Conservation (phyloP, 23 tunicate species). For the Botrylloides violaceus region DNA sequence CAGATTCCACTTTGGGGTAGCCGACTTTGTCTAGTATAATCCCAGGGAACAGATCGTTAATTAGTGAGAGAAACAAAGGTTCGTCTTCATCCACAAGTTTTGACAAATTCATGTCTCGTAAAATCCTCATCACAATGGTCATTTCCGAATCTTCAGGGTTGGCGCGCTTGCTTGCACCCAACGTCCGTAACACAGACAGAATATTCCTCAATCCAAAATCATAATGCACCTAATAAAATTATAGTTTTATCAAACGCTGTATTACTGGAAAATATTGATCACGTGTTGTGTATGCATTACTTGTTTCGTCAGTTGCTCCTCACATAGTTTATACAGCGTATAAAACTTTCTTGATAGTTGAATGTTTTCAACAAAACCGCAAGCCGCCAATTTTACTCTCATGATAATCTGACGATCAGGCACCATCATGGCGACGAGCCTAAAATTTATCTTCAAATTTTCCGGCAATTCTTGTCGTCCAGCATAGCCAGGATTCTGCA, state of each 20-base stretch:
- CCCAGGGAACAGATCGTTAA: constrained; percentile 94
- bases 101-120: constrained; percentile 95
- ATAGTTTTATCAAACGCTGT: background rate
- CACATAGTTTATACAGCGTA: constrained; percentile 92
- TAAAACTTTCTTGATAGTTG: constrained; percentile 93
- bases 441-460: constrained; percentile 88
- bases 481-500: constrained; percentile 96
- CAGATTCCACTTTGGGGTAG: constrained; percentile 88
- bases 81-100: constrained; percentile 97
- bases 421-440: constrained; percentile 97
- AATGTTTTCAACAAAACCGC: constrained; percentile 88
- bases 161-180: constrained; percentile 88
- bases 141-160: constrained; percentile 93
- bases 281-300: constrained; percentile 12
- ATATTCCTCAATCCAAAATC: constrained; percentile 97
- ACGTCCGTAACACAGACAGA: constrained; percentile 90
- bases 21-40: constrained; percentile 87
- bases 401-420: constrained; percentile 98
- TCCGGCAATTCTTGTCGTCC: constrained; percentile 96
- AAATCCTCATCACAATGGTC: constrained; percentile 95
- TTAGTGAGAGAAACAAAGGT: constrained; percentile 91
- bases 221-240: constrained; percentile 72
- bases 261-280: background rate
- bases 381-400: constrained; percentile 90
- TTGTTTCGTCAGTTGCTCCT: constrained; percentile 96